Base-by-base conservation (phyloP, 2,888 invertebrate genomes). In the Drosophila limbata region DNA sequence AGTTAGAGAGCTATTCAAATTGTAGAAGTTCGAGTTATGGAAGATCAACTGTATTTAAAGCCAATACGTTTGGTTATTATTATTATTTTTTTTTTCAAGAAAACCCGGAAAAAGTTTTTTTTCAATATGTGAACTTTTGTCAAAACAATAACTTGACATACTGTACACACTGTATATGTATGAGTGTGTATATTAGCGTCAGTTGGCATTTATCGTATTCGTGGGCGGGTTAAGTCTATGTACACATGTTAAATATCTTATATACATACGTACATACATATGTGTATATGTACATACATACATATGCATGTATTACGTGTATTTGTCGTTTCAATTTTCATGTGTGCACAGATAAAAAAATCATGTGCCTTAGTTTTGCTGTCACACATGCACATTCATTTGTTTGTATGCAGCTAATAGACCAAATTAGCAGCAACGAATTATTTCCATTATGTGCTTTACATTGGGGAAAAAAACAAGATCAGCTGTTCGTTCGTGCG, bases 241-340 rank as follows among this genome's bases (percentile, higher is more conserved):
- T 56, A 56, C 45, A 47, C 39, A 48, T 62, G 56, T 56, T 60
- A 63, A 57, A 69, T 60, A 62, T 63, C 33, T 25, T 35, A 50
- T 62, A 42, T 53, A 56, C 44, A 65, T 76, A 48, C 37, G 59
- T 50, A 61, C 28, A 39, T n/a, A n/a, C n/a, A n/a, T 35, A 37
- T 5, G 37, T 39, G 37, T 10, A 21, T 55, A 59, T 42, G 25
- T 67, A 61, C 39, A 45, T 55, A n/a, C n/a, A n/a, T n/a, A n/a
- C n/a, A n/a, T n/a, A n/a, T n/a, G n/a, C n/a, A 78, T 50, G 25
- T 44, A 45, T 62, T 53, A 45, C 45, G 55, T 42, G 44, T 74
- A 81, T 84, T 81, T 81, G 71, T 72, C 71, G 65, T 74, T 84
- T 81, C 63, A 81, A 84, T 81, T 80, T 76, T 76, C 72, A 66